Conservation (phyloP, 2,113 vertebrate genomes). For the Thalassoma bifasciatum region DNA sequence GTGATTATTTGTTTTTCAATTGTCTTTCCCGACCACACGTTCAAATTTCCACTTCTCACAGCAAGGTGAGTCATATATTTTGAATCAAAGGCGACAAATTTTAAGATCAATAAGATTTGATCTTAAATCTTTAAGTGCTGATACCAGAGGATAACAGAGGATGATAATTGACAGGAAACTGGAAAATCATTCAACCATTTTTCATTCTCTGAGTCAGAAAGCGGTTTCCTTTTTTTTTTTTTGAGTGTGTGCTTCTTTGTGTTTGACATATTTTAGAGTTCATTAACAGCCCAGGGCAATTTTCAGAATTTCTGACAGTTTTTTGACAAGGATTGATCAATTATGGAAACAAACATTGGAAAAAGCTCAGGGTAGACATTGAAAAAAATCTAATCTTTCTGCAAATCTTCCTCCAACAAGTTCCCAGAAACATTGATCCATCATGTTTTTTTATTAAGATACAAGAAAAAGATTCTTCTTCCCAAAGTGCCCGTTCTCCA, state of each 20-base stretch:
- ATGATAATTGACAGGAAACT: no score
- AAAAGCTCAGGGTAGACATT: background rate
- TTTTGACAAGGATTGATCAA: background rate
- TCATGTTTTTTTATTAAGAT: background rate
- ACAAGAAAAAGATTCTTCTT: constrained; percentile 7
- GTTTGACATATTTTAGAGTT: background rate
- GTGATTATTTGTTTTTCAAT: no score
- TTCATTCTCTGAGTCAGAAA: background rate
- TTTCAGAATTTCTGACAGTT: background rate
- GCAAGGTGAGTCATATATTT: background rate
- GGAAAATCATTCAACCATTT: background rate
- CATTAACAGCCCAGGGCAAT: background rate
- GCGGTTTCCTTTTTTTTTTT: no score
- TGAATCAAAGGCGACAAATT: background rate
- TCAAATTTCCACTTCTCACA: background rate
- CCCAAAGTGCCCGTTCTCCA: background rate
- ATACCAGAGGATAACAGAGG: background rate
- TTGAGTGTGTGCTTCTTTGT: background rate
- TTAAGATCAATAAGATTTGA: background rate
- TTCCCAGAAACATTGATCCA: background rate
- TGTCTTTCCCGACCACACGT: background rate
- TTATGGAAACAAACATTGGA: background rate
- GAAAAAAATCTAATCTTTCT: background rate
- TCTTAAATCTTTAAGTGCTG: background rate
- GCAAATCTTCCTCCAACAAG: background rate